Conservation (phyloP, 2,113 vertebrate genomes). For the Larimichthys polyactis region DNA sequence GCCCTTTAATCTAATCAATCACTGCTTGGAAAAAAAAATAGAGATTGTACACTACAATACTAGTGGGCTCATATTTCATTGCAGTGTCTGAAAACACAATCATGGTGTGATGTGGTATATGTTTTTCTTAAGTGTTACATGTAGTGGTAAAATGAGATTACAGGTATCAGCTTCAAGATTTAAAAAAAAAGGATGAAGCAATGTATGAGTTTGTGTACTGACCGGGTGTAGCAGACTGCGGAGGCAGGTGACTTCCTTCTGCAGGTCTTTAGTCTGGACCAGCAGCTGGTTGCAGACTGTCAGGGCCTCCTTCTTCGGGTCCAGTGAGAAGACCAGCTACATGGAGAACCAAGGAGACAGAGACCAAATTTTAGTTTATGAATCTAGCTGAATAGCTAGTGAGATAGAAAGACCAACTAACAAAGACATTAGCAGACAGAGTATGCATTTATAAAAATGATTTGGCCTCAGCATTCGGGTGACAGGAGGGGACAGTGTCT, state of each 20-base stretch:
- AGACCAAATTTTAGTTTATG: background rate
- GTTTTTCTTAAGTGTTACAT: background rate
- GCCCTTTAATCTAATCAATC: background rate
- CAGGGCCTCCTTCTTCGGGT: constrained; percentile 82
- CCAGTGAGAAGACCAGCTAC: constrained; percentile 90
- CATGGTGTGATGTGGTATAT: background rate
- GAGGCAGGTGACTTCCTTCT: constrained; percentile 88
- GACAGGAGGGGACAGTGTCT: background rate
- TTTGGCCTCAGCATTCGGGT: background rate
- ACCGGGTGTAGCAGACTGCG: constrained; percentile 89
- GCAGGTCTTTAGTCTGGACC: constrained; percentile 83
- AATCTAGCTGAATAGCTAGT: background rate
- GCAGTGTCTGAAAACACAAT: background rate
- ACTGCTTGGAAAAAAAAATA: background rate
- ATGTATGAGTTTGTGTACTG: constrained; percentile 7
- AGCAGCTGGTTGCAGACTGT: constrained; percentile 87
- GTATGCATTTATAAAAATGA: background rate
- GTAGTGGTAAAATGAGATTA: background rate
- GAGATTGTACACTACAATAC: background rate
- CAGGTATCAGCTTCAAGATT: background rate
- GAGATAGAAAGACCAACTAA: background rate
- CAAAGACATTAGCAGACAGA: background rate
- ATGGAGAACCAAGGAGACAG: background rate
- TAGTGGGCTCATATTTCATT: no score
- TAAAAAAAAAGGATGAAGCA: background rate